Base-by-base conservation (phyloP, 1,140 invertebrate species). In the Anthonomus grandis region DNA sequence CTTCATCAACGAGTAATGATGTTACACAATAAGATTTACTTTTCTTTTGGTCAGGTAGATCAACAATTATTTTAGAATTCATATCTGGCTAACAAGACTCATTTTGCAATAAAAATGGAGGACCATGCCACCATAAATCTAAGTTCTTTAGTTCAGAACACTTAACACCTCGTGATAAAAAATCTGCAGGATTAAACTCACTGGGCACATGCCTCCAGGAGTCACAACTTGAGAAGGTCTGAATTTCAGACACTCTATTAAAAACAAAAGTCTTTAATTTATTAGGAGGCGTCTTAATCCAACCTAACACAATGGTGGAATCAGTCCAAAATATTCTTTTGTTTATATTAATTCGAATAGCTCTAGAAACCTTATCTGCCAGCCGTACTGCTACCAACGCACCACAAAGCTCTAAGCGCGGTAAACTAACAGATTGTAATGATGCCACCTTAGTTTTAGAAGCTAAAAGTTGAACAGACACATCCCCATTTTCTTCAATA, bases 281-380 rank as follows among this genome's bases (percentile, higher is more conserved):
- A 51, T 59, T 27, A 13, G 48, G 48, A 10, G 37, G 24, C 10
- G 41, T 21, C 37, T 48, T 24, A 18, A 59, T 19, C 57, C 50
- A 59, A 15, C 27, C 25, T n/a, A 59, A 39, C n/a, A 48, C 21
- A 22, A 59, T 42, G 27, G 57, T 54, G 18, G 57, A 59, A 25
- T 59, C 57, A 22, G 49, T 45, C 57, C 44, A 46, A 46, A 46
- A 46, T 13, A 4, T n/a, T 24, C 44, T 9, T 21, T 22, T 3
- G 12, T 46, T 23, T 8, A 46, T 18, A 9, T 46, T 10, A n/a
- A 46, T 10, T 21, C 44, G 21, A 1, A 46, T 10, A 46, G 44
- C 12, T 46, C 17, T 46, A 6, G 24, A 13, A 41, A 41, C 13
- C 18, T 55, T 55, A 31, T 44, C 19, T 50, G 13, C 13, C 13